A percentile compares a stretch with the other conserved stretches of the same genome.
These are phyloP conservation scores for Meloidogyne chitwoodi DNA, from an alignment of 1,140 invertebrate genomes.

Conservation along the genomic window DNA sequence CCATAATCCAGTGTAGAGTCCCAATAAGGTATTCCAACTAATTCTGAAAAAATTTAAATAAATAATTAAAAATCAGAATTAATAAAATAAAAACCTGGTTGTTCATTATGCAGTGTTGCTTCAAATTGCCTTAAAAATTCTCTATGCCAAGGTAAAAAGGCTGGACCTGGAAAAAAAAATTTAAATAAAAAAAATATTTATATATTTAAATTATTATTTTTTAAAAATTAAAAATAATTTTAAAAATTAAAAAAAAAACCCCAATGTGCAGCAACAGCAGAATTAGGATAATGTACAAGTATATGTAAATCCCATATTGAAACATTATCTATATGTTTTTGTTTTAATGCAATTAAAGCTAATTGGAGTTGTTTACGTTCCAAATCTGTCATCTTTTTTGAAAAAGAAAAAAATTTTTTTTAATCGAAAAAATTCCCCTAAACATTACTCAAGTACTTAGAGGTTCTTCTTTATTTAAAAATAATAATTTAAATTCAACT, in stretches of 20 bases:
- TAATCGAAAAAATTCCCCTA: not conserved
- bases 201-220: too few species aligned
- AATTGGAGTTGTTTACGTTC: conserved; percentile 42
- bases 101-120: conserved; percentile 51
- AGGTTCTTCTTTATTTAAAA: too few species aligned
- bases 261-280: conserved; percentile 58
- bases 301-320: conserved; percentile 56
- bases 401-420: not conserved
- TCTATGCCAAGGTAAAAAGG: conserved; percentile 56
- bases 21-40: conserved; percentile 54
- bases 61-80: not conserved
- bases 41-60: not conserved
- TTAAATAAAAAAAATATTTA: not conserved
- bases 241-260: conserved; percentile 18
- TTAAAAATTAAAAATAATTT: too few species aligned
- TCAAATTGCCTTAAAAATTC: conserved; percentile 59
- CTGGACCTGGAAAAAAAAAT: conserved; percentile 24
- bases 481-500: too few species aligned
- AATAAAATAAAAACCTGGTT: conserved; percentile 39
- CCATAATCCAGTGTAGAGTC: conserved; percentile 60
- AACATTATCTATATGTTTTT: conserved; percentile 51
- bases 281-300: conserved; percentile 57
- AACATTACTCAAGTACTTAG: too few species aligned
- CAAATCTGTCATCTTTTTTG: conserved; percentile 38
- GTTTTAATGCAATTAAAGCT: conserved; percentile 57